phyloP scores from a whole-genome alignment of 1,140 invertebrate species.

The Achroia grisella region DNA sequence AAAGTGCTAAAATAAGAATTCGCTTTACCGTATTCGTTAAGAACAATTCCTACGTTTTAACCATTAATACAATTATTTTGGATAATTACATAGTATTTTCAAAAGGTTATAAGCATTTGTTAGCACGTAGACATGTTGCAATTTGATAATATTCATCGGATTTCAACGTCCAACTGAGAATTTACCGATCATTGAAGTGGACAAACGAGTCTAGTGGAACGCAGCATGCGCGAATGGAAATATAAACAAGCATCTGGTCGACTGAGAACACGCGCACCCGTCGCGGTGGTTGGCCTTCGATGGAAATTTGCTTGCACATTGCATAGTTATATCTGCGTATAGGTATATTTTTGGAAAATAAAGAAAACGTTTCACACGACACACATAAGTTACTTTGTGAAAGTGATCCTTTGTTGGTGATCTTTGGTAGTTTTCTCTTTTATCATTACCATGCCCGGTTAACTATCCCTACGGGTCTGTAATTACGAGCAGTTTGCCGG shows the following conservation, averaged over 20 bases:
- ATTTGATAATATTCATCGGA: neutral
- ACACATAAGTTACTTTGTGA: slow-evolving; percentile 64
- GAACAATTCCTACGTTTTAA: too few species aligned
- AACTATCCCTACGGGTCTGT: slow-evolving; percentile 36
- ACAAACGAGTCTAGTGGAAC: slow-evolving; percentile 31
- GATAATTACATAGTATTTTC: too few species aligned
- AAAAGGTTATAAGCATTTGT: too few species aligned
- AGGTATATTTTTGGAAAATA: slow-evolving; percentile 11
- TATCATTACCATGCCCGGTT: slow-evolving; percentile 31
- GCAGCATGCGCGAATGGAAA: slow-evolving; percentile 27
- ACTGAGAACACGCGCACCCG: slow-evolving; percentile 28
- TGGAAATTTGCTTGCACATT: slow-evolving; percentile 24
- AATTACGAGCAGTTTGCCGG: slow-evolving; percentile 58
- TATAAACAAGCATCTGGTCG: slow-evolving; percentile 39
- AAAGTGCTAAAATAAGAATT: too few species aligned
- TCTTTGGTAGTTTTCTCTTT: slow-evolving; percentile 39
- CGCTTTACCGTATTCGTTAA: too few species aligned
- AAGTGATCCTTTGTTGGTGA: slow-evolving; percentile 61
- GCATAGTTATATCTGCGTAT: slow-evolving; percentile 24
- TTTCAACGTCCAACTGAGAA: slow-evolving; percentile 10
- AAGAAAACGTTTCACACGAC: slow-evolving; percentile 47
- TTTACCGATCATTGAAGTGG: slow-evolving; percentile 26
- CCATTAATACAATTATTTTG: too few species aligned
- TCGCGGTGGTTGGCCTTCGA: slow-evolving; percentile 28
- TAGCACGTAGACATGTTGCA: too few species aligned